phyloP scores from a whole-genome alignment of 2,113 vertebrate species.

The Isurus oxyrinchus region DNA sequence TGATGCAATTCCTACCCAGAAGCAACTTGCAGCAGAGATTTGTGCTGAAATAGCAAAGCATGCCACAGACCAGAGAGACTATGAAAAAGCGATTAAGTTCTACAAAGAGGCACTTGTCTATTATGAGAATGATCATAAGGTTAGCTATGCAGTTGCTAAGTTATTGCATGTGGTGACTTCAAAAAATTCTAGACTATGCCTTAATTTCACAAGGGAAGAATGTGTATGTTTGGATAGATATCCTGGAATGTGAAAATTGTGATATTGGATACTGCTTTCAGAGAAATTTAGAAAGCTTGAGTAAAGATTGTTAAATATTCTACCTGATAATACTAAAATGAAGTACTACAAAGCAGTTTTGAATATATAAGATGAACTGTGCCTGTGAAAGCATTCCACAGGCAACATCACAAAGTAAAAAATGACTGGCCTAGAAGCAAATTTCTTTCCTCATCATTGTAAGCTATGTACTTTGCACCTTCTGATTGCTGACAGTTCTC shows the following conservation, averaged over 20 bases:
- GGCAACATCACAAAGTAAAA: background rate
- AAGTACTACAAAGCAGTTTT: background rate
- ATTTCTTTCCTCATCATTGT: background rate
- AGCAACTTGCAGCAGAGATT: slow-evolving; percentile 86
- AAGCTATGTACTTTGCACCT: background rate
- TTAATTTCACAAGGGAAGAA: background rate
- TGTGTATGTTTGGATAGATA: too few species aligned
- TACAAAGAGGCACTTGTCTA: slow-evolving; percentile 98
- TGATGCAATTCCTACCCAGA: slow-evolving; percentile 77
- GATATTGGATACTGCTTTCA: background rate
- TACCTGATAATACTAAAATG: background rate
- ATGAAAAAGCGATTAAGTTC: slow-evolving; percentile 92
- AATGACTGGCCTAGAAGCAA: background rate
- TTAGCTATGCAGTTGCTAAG: slow-evolving; percentile 56
- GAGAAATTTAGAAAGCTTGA: background rate
- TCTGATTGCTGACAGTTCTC: too few species aligned
- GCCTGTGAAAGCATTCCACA: background rate
- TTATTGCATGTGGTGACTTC: background rate
- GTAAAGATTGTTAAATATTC: background rate
- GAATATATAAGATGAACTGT: background rate
- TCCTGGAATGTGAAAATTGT: background rate
- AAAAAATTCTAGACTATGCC: background rate
- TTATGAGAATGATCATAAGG: slow-evolving; percentile 91
- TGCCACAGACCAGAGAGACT: slow-evolving; percentile 80
- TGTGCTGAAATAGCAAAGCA: slow-evolving; percentile 91